A percentile compares a stretch with the other conserved stretches of the same genome.
Evolutionary conservation across 2,113 vertebrate species (phyloP).

Genomic region (Ailurus styani): DNA sequence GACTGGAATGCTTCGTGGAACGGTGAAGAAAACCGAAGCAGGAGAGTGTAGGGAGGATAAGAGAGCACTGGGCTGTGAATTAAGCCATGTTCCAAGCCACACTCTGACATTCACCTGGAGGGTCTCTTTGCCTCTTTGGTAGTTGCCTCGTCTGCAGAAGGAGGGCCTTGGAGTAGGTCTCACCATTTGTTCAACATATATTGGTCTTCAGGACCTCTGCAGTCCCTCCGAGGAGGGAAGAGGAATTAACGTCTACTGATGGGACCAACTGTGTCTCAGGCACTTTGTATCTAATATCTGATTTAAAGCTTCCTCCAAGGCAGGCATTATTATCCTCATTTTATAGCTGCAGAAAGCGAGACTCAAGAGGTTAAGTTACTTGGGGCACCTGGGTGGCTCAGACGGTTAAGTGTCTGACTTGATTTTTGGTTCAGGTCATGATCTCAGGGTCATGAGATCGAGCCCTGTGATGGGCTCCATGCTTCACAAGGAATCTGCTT

Average conservation of each 20-base stretch:
- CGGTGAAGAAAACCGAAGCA: background rate
- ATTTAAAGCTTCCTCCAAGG: background rate
- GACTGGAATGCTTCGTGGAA: background rate
- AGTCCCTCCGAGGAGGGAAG: background rate
- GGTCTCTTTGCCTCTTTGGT: background rate
- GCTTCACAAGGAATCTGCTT: background rate
- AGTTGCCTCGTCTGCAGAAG: background rate
- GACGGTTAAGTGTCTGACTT: background rate
- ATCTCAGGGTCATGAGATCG: background rate
- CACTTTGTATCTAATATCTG: background rate
- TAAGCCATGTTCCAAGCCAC: background rate
- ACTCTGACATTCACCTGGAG: background rate
- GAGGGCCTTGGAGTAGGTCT: background rate
- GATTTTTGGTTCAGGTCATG: background rate
- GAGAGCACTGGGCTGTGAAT: background rate
- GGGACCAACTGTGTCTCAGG: background rate
- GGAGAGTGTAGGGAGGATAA: background rate
- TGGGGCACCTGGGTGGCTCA: background rate
- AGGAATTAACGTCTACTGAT: background rate
- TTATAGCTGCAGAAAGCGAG: background rate
- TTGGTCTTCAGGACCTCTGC: background rate
- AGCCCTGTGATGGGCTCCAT: too few relatives aligned
- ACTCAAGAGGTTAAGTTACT: background rate
- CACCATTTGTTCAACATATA: background rate
- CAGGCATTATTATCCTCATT: background rate